Base-by-base conservation (phyloP, 2,797 vertebrate species). In the Chiroxiphia lanceolata region DNA sequence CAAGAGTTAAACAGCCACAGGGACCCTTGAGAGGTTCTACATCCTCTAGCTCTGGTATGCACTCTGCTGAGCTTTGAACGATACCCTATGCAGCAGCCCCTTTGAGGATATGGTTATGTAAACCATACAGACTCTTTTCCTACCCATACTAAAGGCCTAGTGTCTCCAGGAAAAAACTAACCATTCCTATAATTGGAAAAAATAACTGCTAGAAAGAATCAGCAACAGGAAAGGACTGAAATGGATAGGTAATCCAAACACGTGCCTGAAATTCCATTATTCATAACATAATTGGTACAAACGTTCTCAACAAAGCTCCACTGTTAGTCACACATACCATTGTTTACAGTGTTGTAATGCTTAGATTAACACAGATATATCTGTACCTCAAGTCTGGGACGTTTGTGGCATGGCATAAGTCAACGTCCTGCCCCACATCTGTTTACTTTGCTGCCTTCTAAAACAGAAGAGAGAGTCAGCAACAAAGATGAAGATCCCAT, bases 181-280 rank as follows among this genome's bases (percentile, higher is more conserved):
- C 0, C 19, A 88, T 87, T 96, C 83, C 94, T 94, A 88, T 96
- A 97, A 97, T 83, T 93, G 95, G 95, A 96, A 97, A 95, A 96
- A 96, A 96, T 92, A 95, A 85, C 94, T 91, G 89, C 93, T 96
- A 96, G 86, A 95, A 97, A 96, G 90, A 93, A 94, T 83, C 90
- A 94, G 88, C 93, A 96, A 97, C 94, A 96, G 96, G 96, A 97
- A 97, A 96, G 7, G 17, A 79, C n/a, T 81, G 68, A 97, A 96
- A 96, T 68, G 82, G 92, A 94, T 79, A 91, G 92, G 93, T 89
- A 97, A 96, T 94, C 86, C 93, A 97, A 96, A 96, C 94, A 96
- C 63, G n/a, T 97, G 94, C 89, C 80, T 96, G 67, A 54, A 96
- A 96, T 97, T 94, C 94, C 93, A 90, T 68, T 89, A 80, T 95